Evolutionary conservation across 2,888 invertebrate species (phyloP).

Genomic region (Mythimna vitellina): DNA sequence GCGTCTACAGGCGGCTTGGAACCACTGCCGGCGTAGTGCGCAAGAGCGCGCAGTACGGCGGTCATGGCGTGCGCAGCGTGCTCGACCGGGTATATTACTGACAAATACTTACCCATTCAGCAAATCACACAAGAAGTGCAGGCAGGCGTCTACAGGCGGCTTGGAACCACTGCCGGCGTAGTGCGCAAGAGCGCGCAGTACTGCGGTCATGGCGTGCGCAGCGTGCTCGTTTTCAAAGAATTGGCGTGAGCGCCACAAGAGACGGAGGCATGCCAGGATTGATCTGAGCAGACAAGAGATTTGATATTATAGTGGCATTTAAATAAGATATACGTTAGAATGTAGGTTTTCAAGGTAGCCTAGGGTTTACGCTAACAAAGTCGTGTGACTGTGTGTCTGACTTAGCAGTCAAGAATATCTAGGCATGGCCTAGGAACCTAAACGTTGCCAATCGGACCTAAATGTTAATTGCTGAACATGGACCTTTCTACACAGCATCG

Average conservation of each 20-base stretch:
- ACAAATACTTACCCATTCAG: conserved; percentile 77
- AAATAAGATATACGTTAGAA: not conserved
- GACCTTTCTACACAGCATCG: too few species aligned
- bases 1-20: too few species aligned
- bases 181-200: conserved; percentile 38
- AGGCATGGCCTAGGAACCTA: too few species aligned
- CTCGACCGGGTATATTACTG: conserved; percentile 32
- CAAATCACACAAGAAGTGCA: not conserved
- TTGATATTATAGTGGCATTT: too few species aligned
- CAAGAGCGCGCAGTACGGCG: too few species aligned
- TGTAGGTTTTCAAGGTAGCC: not conserved
- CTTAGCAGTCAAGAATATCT: not conserved
- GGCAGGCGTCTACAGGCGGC: not conserved
- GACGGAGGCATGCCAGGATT: conserved; percentile 78
- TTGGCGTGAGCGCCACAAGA: conserved; percentile 78
- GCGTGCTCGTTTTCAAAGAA: conserved; percentile 84
- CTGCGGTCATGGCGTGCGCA: conserved; percentile 79
- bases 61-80: not conserved
- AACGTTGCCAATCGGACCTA: too few species aligned
- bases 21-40: too few species aligned
- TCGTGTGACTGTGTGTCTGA: too few species aligned
- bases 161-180: not conserved
- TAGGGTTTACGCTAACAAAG: too few species aligned
- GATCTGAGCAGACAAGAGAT: conserved; percentile 66
- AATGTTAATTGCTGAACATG: too few species aligned